Conservation (phyloP, 1,140 invertebrate species). For the Drosophila persimilis region DNA sequence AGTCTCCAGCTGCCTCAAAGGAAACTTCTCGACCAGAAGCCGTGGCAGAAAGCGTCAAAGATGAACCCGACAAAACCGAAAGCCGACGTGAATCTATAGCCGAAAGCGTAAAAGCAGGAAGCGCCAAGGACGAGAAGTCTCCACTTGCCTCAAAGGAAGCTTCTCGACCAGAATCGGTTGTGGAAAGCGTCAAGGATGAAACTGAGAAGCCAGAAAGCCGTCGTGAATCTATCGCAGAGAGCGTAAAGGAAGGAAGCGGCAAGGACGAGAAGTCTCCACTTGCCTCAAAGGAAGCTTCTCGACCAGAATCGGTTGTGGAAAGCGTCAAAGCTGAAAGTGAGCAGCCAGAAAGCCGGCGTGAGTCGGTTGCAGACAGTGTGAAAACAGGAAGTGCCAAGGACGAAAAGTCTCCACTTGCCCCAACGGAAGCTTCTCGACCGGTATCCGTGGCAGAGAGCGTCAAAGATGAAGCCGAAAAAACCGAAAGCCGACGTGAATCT, state of each 20-base stretch:
- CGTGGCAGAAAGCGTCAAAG: too few relatives aligned
- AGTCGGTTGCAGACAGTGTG: background rate
- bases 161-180: background rate
- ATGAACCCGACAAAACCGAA: background rate
- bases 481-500: constrained; percentile 27
- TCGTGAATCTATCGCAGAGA: constrained; percentile 21
- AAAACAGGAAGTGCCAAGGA: constrained; percentile 2
- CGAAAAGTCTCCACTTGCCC: background rate
- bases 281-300: constrained; percentile 23
- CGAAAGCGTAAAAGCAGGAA: background rate
- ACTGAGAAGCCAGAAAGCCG: constrained; percentile 14
- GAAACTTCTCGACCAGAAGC: too few relatives aligned
- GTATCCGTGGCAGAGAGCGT: background rate
- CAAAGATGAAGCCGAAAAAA: background rate
- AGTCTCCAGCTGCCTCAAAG: too few relatives aligned
- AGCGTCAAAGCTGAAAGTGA: constrained; percentile 11
- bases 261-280: constrained; percentile 37
- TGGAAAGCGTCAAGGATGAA: constrained; percentile 13
- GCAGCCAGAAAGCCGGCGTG: constrained; percentile 10
- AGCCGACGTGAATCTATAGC: background rate
- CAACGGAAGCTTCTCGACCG: constrained; percentile 6
- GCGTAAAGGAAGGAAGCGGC: constrained; percentile 3
- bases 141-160: constrained; percentile 9
- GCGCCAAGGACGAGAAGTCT: constrained; percentile 1
- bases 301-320: constrained; percentile 30